phyloP scores from a whole-genome alignment of 2,888 invertebrate genomes.

The Drosophila atripex region DNA sequence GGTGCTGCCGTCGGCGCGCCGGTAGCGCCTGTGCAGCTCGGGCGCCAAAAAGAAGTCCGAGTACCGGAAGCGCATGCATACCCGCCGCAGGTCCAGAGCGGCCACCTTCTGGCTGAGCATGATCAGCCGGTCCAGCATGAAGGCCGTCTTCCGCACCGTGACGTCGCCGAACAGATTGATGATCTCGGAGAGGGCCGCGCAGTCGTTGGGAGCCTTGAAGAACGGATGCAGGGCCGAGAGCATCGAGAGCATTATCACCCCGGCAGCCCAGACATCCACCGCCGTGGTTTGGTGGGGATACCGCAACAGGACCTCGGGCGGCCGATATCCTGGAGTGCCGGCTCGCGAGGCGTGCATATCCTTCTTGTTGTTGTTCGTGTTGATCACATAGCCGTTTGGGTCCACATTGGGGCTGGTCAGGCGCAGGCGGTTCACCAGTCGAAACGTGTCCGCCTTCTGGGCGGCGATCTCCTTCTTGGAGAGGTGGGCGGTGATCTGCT shows the following conservation, averaged over 20 bases:
- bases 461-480: conserved; percentile 85
- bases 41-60: conserved; percentile 78
- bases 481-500: conserved; percentile 69
- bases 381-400: conserved; percentile 87
- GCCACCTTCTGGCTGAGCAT: conserved; percentile 85
- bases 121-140: conserved; percentile 86
- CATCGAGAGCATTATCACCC: conserved; percentile 91
- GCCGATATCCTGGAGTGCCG: conserved; percentile 95
- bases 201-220: conserved; percentile 92
- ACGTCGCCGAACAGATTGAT: conserved; percentile 90
- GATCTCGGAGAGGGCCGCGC: conserved; percentile 92
- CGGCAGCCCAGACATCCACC: conserved; percentile 95
- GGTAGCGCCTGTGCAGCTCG: conserved; percentile 73
- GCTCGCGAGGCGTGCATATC: conserved; percentile 91
- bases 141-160: conserved; percentile 88
- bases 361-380: conserved; percentile 86
- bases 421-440: conserved; percentile 58
- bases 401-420: conserved; percentile 86
- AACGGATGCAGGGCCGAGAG: conserved; percentile 92
- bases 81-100: conserved; percentile 84
- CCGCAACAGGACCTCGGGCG: conserved; percentile 93
- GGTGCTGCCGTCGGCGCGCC: conserved; percentile 69
- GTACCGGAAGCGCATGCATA: conserved; percentile 84
- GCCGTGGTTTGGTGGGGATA: conserved; percentile 91
- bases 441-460: conserved; percentile 72